These are phyloP conservation scores for Hydropsyche betteni DNA, from an alignment of 2,888 invertebrate genomes.

Conservation along the genomic window DNA sequence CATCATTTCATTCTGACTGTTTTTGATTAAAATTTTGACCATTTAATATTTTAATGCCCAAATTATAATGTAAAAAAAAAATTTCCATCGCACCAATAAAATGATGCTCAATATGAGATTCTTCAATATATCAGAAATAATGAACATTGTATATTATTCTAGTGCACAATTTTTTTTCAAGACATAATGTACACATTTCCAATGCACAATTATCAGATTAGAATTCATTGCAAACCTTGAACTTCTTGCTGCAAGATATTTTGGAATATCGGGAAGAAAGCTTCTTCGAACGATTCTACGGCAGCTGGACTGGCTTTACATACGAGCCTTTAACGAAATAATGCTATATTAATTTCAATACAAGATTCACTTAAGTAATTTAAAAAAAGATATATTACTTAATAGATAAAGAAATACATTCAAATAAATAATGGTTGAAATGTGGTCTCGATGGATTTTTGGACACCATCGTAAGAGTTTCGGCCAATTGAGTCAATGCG, in stretches of 20 bases:
- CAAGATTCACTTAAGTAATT: constrained; percentile 26
- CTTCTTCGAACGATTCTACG: constrained; percentile 88
- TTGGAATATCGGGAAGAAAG: constrained; percentile 95
- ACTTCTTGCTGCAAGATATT: constrained; percentile 93
- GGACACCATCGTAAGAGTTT: constrained; percentile 82
- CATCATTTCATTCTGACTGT: no score
- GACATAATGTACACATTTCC: no score
- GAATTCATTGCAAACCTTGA: constrained; percentile 72
- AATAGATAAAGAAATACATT: constrained; percentile 89
- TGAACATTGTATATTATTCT: no score
- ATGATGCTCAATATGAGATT: no score
- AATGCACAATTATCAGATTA: neutral
- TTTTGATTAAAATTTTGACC: no score
- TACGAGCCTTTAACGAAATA: constrained; percentile 68
- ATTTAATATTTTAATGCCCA: no score
- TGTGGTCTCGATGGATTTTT: constrained; percentile 97
- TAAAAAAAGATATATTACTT: constrained; percentile 65
- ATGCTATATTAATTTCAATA: no score
- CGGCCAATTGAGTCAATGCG: constrained; percentile 85
- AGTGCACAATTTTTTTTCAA: no score
- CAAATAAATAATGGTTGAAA: constrained; percentile 98
- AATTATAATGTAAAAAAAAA: no score
- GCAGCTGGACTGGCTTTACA: constrained; percentile 83
- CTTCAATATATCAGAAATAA: no score
- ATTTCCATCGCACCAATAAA: no score